These are phyloP conservation scores for Drosophila guanche DNA, from an alignment of 1,140 invertebrate species.

Conservation along the genomic window DNA sequence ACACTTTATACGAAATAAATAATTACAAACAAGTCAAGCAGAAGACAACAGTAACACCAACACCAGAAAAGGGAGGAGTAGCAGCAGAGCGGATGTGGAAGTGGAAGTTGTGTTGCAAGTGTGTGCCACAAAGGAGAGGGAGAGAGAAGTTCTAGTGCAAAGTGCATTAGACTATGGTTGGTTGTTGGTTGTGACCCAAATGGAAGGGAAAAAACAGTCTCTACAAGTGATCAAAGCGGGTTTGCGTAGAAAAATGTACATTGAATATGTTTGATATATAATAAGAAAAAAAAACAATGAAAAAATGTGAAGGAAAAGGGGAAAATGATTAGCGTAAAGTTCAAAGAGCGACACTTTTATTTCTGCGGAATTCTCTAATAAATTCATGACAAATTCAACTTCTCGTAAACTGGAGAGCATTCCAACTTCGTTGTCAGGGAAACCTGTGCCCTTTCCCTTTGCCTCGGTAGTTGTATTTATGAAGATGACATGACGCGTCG, in stretches of 20 bases:
- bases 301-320: no score
- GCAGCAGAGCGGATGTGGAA: not conserved
- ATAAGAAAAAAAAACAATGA: not conserved
- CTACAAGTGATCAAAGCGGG: no score
- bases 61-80: not conserved
- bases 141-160: slow-evolving; percentile 12
- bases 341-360: no score
- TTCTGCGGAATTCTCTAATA: not conserved
- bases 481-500: slow-evolving; percentile 52
- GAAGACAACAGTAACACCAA: slow-evolving; percentile 7
- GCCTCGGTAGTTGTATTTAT: slow-evolving; percentile 51
- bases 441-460: slow-evolving; percentile 32
- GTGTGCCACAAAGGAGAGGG: slow-evolving; percentile 16
- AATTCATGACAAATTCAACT: not conserved
- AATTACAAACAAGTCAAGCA: slow-evolving; percentile 79
- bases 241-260: not conserved
- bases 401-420: slow-evolving; percentile 12
- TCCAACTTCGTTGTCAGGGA: slow-evolving; percentile 2
- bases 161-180: slow-evolving; percentile 62
- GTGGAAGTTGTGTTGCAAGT: slow-evolving; percentile 36
- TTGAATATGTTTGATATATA: not conserved
- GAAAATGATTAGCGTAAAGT: no score
- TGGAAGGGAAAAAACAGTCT: no score
- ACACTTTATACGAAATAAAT: slow-evolving; percentile 76
- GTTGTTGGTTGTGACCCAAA: not conserved